phyloP scores from a whole-genome alignment of 2,888 invertebrate genomes.

The Notocelia uddmanniana region DNA sequence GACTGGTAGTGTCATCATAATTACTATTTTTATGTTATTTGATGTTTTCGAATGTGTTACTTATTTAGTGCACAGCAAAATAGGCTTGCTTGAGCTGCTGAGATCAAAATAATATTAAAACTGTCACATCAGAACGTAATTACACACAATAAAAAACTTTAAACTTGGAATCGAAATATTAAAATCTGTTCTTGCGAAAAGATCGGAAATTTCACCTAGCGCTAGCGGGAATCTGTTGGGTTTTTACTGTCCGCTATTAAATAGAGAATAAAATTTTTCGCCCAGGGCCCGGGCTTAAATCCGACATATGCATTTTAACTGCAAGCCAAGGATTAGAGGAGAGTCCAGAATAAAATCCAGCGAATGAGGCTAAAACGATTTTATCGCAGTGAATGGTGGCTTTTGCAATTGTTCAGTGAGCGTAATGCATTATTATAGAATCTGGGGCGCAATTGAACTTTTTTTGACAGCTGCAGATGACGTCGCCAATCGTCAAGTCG shows the following conservation, averaged over 20 bases:
- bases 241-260: constrained; percentile 53
- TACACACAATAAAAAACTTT: too few species aligned
- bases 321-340: constrained; percentile 59
- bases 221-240: constrained; percentile 49
- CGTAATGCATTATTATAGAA: constrained; percentile 6
- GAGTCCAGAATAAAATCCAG: constrained; percentile 47
- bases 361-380: constrained; percentile 52
- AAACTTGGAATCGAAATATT: constrained; percentile 39
- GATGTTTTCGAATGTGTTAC: too few species aligned
- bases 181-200: constrained; percentile 38
- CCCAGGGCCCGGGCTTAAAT: constrained; percentile 53
- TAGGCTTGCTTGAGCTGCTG: too few species aligned
- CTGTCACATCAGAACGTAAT: too few species aligned
- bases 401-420: constrained; percentile 18
- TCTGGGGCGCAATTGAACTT: neutral
- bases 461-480: neutral
- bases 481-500: neutral
- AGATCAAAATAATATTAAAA: too few species aligned
- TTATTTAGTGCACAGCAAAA: too few species aligned
- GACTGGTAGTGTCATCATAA: too few species aligned
- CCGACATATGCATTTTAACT: constrained; percentile 66
- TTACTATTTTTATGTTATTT: too few species aligned
- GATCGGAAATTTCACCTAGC: constrained; percentile 34
- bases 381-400: constrained; percentile 44
- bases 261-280: constrained; percentile 53